Evolutionary conservation across 64 coral and sea anemone genomes (phyloP), one percentile per base, ranked within the genome.

Genomic region (Dendrophyllia cribrosa): DNA sequence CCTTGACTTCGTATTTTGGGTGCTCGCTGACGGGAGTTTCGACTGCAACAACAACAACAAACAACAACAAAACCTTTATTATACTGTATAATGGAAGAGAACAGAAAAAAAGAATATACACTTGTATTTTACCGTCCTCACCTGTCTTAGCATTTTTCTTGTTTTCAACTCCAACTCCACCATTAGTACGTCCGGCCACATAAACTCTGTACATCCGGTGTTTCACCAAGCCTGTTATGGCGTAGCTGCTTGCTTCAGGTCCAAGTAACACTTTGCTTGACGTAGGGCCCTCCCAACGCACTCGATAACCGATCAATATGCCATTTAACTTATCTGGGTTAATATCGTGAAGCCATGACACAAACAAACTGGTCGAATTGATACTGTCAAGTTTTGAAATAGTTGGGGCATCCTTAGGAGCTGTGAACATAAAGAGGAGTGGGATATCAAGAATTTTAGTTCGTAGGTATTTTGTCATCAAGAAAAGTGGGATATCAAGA

Each of bases 261-360:
- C 45, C 72, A 17, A 75, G 25, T 12, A 16, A 43, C 24, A 17
- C 24, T 3, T 47, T 49, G 5, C 17, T 49, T 43, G 17, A 74
- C 46, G 13, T 16, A 7, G 44, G 0, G 45, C 17, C 13, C 25
- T 49, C 43, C 72, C 72, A 75, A 49, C 43, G 7, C 46, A 75
- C 72, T 19, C 72, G 43, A 45, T 75, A 75, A 75, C 72, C 72
- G 47, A 49, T 75, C 46, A 75, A 75, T 20, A 75, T 20, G 47
- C 72, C 72, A 17, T 49, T 49, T 48, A 48, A 75, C 44, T 7
- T 75, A 17, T 75, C 44, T 2, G 43, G 15, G 17, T 34, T 34
- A 49, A 75, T 75, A 49, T 49, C 19, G 72, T 51, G 43, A 75
- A 75, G 43, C 72, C 72, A 75, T 5, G 44, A 16, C 43, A 75